phyloP scores from a whole-genome alignment of 2,888 invertebrate species.

The Pardosa pseudoannulata region DNA sequence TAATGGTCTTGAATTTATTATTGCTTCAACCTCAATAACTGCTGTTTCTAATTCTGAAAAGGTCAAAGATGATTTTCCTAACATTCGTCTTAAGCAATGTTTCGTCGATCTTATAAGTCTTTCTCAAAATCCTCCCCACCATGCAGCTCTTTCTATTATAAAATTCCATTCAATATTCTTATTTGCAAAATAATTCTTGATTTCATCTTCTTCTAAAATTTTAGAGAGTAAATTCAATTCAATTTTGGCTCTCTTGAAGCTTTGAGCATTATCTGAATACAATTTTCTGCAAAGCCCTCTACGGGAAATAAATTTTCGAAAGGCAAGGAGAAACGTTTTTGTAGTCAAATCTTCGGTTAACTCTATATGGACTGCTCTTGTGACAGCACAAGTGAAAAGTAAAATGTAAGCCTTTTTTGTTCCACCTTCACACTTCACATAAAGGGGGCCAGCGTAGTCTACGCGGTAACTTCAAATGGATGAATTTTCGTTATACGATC shows the following conservation, averaged over 20 bases:
- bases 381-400: background rate
- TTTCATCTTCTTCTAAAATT: background rate
- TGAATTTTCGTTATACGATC: background rate
- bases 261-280: slow-evolving; percentile 22
- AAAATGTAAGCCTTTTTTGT: background rate
- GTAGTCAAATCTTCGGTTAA: background rate
- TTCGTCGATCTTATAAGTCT: too few species aligned
- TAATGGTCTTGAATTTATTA: too few species aligned
- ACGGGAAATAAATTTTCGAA: slow-evolving; percentile 5
- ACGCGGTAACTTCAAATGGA: background rate
- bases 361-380: background rate
- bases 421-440: background rate
- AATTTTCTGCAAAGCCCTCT: slow-evolving; percentile 4
- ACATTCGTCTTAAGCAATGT: too few species aligned
- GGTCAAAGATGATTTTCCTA: too few species aligned
- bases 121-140: too few species aligned
- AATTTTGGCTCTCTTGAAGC: slow-evolving; percentile 13
- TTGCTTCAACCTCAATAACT: too few species aligned
- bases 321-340: slow-evolving; percentile 4
- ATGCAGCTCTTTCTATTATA: too few species aligned
- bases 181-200: background rate
- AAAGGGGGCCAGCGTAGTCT: background rate
- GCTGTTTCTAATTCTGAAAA: too few species aligned
- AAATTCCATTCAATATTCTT: background rate
- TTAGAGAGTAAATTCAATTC: background rate